Base-by-base conservation (phyloP, 2,888 invertebrate genomes). In the Acleris holmiana region DNA sequence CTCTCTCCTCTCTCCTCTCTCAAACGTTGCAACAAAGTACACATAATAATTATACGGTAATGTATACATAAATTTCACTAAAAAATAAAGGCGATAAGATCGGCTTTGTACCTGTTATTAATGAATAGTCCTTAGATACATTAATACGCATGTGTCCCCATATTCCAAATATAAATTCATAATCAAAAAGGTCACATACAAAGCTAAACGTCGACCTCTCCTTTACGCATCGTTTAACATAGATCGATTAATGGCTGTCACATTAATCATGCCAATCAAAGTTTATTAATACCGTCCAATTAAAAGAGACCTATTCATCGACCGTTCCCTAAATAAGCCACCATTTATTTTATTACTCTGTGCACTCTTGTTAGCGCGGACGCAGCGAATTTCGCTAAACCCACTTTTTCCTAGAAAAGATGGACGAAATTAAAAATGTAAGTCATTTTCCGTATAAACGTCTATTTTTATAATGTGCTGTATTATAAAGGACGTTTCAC, bases 351-450 rank as follows among this genome's bases (percentile, higher is more conserved):
- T 53, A 54, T 53, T 48, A 49, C 19, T 55, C 53, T 17, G 57
- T 61, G 60, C 23, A 23, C 53, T 41, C 53, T 58, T 25, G 53
- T 19, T 53, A 58, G 50, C 13, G 46, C 46, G 44, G 23, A 19
- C 50, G 35, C 6, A 21, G 56, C 23, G 18, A 44, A 46, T 57
- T 51, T 46, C 25, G 17, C 19, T 17, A n/a, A 53, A 57, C 15
- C 44, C 57, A 23, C 18, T 18, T 46, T 47, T 40, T 40, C 40
- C 40, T 46, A 29, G 15, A n/a, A 63, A 35, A 35, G 13, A 64
- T 64, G 64, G 64, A 64, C 0, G 58, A 54, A 58, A 48, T 59
- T 54, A 64, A 64, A 64, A 64, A 64, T 54, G 64, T 64, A 21
- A 64, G 64, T 64, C 41, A 21, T 25, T 15, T 15, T 21, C 7